phyloP scores from a whole-genome alignment of 2,888 invertebrate species.

The Yponomeuta sedellus region DNA sequence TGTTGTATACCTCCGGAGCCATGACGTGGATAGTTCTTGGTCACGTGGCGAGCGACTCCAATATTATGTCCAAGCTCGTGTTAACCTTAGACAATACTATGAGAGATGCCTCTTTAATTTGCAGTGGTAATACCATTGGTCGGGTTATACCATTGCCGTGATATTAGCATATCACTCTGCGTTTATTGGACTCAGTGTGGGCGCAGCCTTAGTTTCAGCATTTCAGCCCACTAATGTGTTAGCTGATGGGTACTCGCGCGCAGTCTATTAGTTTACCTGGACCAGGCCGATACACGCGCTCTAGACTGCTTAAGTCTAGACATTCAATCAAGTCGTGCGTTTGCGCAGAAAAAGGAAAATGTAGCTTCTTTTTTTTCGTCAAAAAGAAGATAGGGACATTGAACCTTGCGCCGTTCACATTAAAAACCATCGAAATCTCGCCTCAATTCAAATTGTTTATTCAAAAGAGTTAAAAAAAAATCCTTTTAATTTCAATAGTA shows the following conservation, averaged over 20 bases:
- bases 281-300: constrained; percentile 13
- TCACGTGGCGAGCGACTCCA: too few relatives aligned
- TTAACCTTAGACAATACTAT: too few relatives aligned
- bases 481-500: too few relatives aligned
- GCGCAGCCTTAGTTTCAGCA: constrained; percentile 36
- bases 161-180: too few relatives aligned
- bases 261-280: constrained; percentile 29
- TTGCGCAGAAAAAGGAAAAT: constrained; percentile 8
- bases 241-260: constrained; percentile 21
- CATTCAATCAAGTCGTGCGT: background rate
- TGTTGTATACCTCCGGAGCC: too few relatives aligned
- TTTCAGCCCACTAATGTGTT: constrained; percentile 22
- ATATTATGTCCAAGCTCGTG: too few relatives aligned
- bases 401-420: background rate
- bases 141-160: too few relatives aligned
- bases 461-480: background rate
- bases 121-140: too few relatives aligned
- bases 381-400: background rate
- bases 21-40: too few relatives aligned
- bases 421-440: background rate
- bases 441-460: background rate
- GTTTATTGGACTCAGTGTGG: constrained; percentile 19
- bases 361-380: background rate
- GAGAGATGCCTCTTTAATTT: too few relatives aligned
- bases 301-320: constrained; percentile 1